Evolutionary conservation across 2,797 vertebrate genomes (phyloP).

Genomic region (Dromococcyx pavoninus): DNA sequence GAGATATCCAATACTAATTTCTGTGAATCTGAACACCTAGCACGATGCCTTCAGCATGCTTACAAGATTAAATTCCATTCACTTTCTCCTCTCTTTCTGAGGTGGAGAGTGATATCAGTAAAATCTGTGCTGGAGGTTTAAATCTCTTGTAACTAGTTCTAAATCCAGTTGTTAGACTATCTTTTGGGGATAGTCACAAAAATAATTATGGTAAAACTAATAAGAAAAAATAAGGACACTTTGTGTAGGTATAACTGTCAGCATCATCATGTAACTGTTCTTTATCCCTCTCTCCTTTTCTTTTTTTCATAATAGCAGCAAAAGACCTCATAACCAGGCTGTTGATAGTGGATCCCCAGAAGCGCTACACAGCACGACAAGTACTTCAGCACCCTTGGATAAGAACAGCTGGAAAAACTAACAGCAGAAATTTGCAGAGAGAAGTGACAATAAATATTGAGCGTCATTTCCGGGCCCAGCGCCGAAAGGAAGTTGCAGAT

Average conservation of each 20-base stretch:
- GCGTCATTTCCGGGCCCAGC: slow-evolving; percentile 66
- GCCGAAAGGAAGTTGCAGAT: slow-evolving; percentile 10
- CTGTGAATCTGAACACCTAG: not conserved
- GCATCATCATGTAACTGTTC: not conserved
- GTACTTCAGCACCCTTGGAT: slow-evolving; percentile 91
- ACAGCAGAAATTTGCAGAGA: slow-evolving; percentile 73
- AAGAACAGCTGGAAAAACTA: slow-evolving; percentile 76
- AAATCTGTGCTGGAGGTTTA: not conserved
- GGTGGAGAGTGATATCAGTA: not conserved
- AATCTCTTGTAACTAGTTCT: not conserved
- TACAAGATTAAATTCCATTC: not conserved
- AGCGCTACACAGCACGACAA: slow-evolving; percentile 87
- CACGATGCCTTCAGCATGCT: not conserved
- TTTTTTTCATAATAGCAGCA: slow-evolving; percentile 79
- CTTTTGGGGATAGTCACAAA: not conserved
- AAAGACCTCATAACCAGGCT: slow-evolving; percentile 88
- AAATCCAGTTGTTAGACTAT: not conserved
- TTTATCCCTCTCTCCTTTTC: not conserved
- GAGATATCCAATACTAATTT: not conserved
- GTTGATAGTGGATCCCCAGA: slow-evolving; percentile 85
- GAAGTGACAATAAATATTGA: slow-evolving; percentile 70
- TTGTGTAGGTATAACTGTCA: not conserved
- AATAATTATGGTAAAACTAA: not conserved
- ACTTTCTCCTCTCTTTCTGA: not conserved
- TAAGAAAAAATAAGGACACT: not conserved